phyloP scores from a whole-genome alignment of 2,888 invertebrate genomes.

The Hartigia nigra region DNA sequence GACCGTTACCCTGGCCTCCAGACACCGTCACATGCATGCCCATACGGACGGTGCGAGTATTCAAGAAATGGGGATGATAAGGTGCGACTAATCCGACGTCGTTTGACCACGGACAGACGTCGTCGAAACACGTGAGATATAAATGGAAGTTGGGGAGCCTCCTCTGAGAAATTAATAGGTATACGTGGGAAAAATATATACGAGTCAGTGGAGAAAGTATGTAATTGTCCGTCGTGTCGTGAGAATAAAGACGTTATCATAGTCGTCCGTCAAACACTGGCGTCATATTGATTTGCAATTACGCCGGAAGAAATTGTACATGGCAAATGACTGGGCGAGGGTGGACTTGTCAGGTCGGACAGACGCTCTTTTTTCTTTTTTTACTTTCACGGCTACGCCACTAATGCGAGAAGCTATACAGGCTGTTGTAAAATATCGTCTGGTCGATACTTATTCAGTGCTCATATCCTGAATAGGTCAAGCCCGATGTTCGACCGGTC shows the following conservation, averaged over 20 bases:
- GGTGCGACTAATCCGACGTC: background rate
- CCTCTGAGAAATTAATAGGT: background rate
- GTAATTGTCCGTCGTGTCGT: background rate
- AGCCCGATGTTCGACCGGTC: background rate
- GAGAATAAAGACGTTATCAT: background rate
- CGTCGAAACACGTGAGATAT: background rate
- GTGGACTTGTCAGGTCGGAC: background rate
- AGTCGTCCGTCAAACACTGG: background rate
- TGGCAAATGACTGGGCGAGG: background rate
- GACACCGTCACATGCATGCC: background rate
- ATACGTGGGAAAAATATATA: background rate
- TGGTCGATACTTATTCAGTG: background rate
- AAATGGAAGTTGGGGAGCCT: background rate
- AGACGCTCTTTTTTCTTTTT: background rate
- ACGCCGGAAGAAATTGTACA: background rate
- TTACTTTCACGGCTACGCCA: background rate
- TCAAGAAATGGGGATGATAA: background rate
- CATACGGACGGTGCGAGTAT: background rate
- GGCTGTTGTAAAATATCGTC: background rate
- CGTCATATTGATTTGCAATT: background rate
- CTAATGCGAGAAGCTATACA: background rate
- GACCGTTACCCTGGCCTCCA: no score
- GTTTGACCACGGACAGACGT: background rate
- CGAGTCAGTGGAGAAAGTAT: background rate
- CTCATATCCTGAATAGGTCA: background rate